Base-by-base conservation (phyloP, 2,113 vertebrate genomes). In the Pithys albifrons region DNA sequence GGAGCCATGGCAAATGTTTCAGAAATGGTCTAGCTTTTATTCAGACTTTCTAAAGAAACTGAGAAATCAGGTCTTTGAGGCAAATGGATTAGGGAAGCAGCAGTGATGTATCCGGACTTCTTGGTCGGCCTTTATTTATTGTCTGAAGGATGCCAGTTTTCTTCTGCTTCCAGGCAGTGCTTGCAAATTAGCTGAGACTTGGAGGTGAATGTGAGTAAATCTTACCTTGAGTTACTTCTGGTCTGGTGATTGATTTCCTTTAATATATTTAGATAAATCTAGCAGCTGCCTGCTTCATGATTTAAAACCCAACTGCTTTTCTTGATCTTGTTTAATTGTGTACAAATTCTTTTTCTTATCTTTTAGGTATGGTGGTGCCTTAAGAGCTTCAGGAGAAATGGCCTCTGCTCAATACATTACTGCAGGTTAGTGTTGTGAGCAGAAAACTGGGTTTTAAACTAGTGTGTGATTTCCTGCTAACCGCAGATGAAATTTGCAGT, bases 401-500 rank as follows among this genome's bases (percentile, higher is more conserved):
- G 99, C 99, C 35, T 99, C 99, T 27, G 98, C 99, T 89, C 99
- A 99, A 49, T 99, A 99, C 97, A 99, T 99, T 96, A 99, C 99
- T 97, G 99, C 99, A 98, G 99, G 99, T 99, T 77, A 84, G 98
- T 98, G 90, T 65, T 85, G 24, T 48, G 74, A 72, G 41, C 15
- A 41, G 55, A 66, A n/a, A 61, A 19, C 18, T 57, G 55, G 35
- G 31, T 2, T 85, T 82, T 76, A 66, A 74, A 27, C 61, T 71
- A 39, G 55, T 18, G 18, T 65, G 48, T 92, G 69, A 49, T 67
- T 61, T 86, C 62, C 69, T 88, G 55, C 54, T 62, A 66, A 59
- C 51, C 86, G 92, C 77, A 54, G 59, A 16, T 70, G 62, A 58
- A 72, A 51, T 64, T 15, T 67, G 69, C 58, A 41, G 39, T 79